Conservation (phyloP, 2,888 invertebrate species). For the Chrysolina americana region DNA sequence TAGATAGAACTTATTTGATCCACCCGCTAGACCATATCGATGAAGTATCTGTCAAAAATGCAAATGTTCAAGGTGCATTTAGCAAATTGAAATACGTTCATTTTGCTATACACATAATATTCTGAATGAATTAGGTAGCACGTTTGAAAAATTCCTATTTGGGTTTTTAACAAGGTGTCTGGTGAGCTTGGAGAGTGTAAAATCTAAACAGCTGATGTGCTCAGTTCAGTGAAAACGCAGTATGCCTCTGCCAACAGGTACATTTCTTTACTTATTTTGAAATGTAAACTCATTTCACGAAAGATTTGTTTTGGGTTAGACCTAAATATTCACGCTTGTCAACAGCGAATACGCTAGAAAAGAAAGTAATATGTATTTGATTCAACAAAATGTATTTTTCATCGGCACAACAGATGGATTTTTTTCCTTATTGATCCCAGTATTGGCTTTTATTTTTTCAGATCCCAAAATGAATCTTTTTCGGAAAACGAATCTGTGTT, state of each 20-base stretch:
- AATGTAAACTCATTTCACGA: no score
- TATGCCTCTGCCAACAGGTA: background rate
- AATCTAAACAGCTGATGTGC: background rate
- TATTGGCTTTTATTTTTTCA: no score
- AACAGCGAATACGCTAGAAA: background rate
- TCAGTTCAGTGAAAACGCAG: background rate
- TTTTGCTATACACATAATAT: background rate
- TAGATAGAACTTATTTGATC: no score
- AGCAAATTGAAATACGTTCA: background rate
- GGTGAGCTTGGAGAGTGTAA: background rate
- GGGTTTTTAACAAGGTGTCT: background rate
- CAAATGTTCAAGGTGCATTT: background rate
- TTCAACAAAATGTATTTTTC: no score
- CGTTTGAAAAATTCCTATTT: background rate
- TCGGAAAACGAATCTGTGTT: no score
- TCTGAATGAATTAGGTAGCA: background rate
- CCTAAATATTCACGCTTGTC: background rate
- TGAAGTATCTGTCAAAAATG: conserved; percentile 3
- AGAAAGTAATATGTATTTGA: no score
- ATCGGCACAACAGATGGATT: no score
- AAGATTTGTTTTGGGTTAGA: background rate
- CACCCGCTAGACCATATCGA: background rate
- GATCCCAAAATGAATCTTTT: background rate
- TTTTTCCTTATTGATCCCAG: no score
- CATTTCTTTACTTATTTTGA: background rate